These are phyloP conservation scores for Bactericera cockerelli DNA, from an alignment of 1,140 invertebrate species.

Conservation along the genomic window DNA sequence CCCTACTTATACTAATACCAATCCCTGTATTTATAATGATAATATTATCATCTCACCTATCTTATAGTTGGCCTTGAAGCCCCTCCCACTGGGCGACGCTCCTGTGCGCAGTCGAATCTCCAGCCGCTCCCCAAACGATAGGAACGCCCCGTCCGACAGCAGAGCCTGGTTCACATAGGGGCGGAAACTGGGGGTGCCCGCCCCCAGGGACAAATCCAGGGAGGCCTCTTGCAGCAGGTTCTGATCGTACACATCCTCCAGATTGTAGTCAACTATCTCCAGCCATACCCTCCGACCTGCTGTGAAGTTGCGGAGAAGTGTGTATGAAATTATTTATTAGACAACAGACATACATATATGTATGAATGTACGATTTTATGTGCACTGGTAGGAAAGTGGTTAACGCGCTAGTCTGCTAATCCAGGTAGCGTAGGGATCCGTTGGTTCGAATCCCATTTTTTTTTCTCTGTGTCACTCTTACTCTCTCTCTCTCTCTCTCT, in stretches of 20 bases:
- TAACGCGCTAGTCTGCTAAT: too few relatives aligned
- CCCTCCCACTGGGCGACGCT: slow-evolving; percentile 35
- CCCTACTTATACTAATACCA: too few relatives aligned
- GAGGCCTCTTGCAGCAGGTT: slow-evolving; percentile 27
- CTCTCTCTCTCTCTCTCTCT: too few relatives aligned
- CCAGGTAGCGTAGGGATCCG: too few relatives aligned
- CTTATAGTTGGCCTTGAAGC: slow-evolving; percentile 42
- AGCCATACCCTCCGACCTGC: slow-evolving; percentile 44
- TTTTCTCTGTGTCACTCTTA: too few relatives aligned
- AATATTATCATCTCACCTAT: slow-evolving; percentile 37
- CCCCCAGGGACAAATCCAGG: slow-evolving; percentile 38
- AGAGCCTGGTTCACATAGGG: slow-evolving; percentile 34
- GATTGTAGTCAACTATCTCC: slow-evolving; percentile 41
- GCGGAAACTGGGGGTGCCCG: slow-evolving; percentile 28
- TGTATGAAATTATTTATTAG: too few relatives aligned
- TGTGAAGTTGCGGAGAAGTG: too few relatives aligned
- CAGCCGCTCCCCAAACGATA: slow-evolving; percentile 39
- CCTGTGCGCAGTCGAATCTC: slow-evolving; percentile 39
- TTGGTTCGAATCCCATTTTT: too few relatives aligned
- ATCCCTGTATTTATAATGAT: too few relatives aligned
- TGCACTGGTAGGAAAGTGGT: too few relatives aligned
- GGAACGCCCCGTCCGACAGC: slow-evolving; percentile 40
- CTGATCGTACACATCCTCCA: slow-evolving; percentile 25
- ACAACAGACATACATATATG: too few relatives aligned
- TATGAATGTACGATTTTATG: too few relatives aligned